Evolutionary conservation across 2,113 vertebrate species (phyloP), one percentile per base, ranked within the genome.

Genomic region (Aspidoscelis tigris): DNA sequence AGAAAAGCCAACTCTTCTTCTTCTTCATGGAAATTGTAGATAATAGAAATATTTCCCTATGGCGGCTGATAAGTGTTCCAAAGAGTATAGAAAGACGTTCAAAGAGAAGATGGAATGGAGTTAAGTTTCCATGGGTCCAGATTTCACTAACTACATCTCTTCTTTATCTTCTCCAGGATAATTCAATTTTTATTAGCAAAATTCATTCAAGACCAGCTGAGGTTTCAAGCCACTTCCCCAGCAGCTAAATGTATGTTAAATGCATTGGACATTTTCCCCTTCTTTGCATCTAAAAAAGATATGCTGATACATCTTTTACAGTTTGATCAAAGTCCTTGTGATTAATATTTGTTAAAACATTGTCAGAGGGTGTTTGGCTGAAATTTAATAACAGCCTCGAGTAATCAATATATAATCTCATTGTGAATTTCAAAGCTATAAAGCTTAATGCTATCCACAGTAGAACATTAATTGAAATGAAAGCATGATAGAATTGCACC

Each of bases 391-490:
- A 89, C 26, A 89, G 68, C 64, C 81, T 76, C 64, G 64, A 90
- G 78, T 88, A 92, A 93, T 95, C 91, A 89, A 94, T 94, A 94
- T 82, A 92, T 91, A 92, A 94, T 93, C 92, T 91, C 88, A 94
- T 89, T 89, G 1, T 5, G 88, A 93, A 88, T 88, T 86, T 61
- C 80, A 84, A 91, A 86, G 84, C 84, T 82, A 14, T 90, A 91
- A 89, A 90, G 70, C 68, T 89, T 87, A 86, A 85, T 78, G 83
- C 39, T 86, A 83, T 82, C 66, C 64, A 72, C 85, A 44, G 44
- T 73, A 86, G 90, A 76, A 85, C 90, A 89, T 88, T 93, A 93
- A 88, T 89, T 86, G 84, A 44, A 88, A 88, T 87, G 79, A 85
- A 73, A 80, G 65, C 2, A 64, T 41, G 61, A 66, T 47, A 81